Evolutionary conservation across 2,113 vertebrate genomes (phyloP).

Genomic region (Deroptyus accipitrinus): DNA sequence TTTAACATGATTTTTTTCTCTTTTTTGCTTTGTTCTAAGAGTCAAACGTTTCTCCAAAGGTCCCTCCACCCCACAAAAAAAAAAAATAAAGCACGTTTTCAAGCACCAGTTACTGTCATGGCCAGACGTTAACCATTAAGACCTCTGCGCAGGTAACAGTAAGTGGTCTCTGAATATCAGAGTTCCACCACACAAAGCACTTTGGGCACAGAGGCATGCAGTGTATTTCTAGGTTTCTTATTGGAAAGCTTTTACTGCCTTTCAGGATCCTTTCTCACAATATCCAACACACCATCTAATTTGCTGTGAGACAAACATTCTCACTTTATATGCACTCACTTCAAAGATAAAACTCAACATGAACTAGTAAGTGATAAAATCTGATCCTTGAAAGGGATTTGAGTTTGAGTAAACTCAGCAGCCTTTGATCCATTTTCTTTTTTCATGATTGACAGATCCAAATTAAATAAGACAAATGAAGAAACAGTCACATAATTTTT

Average conservation of each 20-base stretch:
- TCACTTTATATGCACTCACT: not conserved
- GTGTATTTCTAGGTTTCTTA: not conserved
- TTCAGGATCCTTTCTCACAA: not conserved
- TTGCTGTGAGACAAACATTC: not conserved
- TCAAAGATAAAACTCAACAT: not conserved
- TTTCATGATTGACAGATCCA: not conserved
- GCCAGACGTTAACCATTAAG: not conserved
- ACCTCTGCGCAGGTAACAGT: not conserved
- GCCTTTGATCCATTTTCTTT: not conserved
- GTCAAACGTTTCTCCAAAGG: not conserved
- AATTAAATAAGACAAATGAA: not conserved
- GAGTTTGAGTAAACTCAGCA: not conserved
- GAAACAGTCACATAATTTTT: not conserved
- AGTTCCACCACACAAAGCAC: not conserved
- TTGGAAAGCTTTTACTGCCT: not conserved
- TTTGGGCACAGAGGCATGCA: not conserved
- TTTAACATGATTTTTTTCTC: not conserved
- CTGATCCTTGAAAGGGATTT: not conserved
- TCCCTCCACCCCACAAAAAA: fast-evolving
- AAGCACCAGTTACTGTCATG: not conserved
- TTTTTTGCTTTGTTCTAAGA: not conserved
- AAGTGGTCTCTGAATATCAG: not conserved
- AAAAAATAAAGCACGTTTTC: not conserved
- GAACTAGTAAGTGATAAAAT: not conserved
- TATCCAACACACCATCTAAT: not conserved